Conservation (phyloP, 2,888 invertebrate genomes). For the Brachypalpus laphriformis region DNA sequence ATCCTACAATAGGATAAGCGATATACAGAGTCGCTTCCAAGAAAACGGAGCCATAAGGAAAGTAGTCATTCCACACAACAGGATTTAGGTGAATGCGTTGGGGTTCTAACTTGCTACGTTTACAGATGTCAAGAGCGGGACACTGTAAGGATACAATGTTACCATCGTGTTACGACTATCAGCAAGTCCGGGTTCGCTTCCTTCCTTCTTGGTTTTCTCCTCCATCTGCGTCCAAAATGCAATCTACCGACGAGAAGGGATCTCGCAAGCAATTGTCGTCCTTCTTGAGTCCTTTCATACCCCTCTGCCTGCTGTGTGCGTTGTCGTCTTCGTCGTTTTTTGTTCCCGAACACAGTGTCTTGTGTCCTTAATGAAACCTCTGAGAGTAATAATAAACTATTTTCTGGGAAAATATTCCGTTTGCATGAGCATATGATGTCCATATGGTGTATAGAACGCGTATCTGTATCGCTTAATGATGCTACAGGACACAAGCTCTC, state of each 20-base stretch:
- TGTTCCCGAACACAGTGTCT: not conserved
- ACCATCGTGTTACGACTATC: conserved; percentile 50
- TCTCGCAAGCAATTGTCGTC: conserved; percentile 60
- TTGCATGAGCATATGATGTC: conserved; percentile 28
- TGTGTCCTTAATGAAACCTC: conserved; percentile 67
- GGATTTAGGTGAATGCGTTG: conserved; percentile 12
- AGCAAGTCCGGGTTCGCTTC: conserved; percentile 45
- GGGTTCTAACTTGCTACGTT: conserved; percentile 11
- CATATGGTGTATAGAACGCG: conserved; percentile 21
- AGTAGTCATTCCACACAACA: conserved; percentile 19
- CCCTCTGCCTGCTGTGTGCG: conserved; percentile 10
- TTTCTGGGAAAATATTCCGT: conserved; percentile 44
- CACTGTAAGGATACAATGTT: conserved; percentile 28
- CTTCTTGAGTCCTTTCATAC: conserved; percentile 38
- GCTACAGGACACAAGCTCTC: conserved; percentile 29
- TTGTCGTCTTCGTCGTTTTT: not conserved
- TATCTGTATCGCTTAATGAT: conserved; percentile 45
- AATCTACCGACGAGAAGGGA: conserved; percentile 49
- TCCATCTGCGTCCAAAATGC: conserved; percentile 44
- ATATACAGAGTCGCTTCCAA: conserved; percentile 33
- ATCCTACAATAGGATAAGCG: conserved; percentile 38
- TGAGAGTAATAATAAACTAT: conserved; percentile 66
- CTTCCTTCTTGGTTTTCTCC: not conserved
- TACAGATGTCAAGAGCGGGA: conserved; percentile 28
- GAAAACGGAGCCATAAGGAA: conserved; percentile 45